A percentile compares a stretch with the other conserved stretches of the same genome.
Evolutionary conservation across 2,888 invertebrate genomes (phyloP).

Genomic region (Melitaea athalia): DNA sequence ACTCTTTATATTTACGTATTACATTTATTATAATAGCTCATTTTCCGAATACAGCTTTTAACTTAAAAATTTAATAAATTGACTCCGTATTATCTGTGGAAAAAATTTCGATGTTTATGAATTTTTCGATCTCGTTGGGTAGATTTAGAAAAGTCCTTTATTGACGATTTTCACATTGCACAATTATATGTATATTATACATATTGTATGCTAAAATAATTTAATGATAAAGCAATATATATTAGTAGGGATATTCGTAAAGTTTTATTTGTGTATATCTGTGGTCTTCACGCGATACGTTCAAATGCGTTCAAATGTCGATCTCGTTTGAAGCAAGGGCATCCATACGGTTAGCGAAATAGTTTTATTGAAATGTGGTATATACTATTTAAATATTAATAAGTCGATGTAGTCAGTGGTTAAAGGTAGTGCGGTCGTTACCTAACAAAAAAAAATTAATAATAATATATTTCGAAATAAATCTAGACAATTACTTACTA

Average conservation of each 20-base stretch:
- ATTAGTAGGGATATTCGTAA: slow-evolving; percentile 5
- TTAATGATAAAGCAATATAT: slow-evolving; percentile 10
- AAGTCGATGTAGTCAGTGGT: slow-evolving; percentile 79
- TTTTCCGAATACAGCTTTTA: slow-evolving; percentile 29
- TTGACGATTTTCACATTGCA: slow-evolving; percentile 18
- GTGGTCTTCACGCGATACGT: slow-evolving; percentile 22
- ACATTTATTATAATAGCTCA: slow-evolving; percentile 24
- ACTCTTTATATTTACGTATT: slow-evolving; percentile 39
- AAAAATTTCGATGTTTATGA: slow-evolving; percentile 6
- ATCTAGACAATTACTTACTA: slow-evolving; percentile 61
- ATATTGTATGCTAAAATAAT: slow-evolving; percentile 18
- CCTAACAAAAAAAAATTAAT: slow-evolving; percentile 62
- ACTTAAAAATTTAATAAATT: slow-evolving; percentile 17
- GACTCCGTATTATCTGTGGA: slow-evolving; percentile 14
- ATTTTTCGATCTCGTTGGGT: slow-evolving; percentile 15
- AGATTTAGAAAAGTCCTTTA: slow-evolving; percentile 28
- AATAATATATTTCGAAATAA: slow-evolving; percentile 50
- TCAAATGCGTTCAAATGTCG: slow-evolving; percentile 32
- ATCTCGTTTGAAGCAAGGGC: slow-evolving; percentile 61
- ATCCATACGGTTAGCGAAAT: slow-evolving; percentile 67
- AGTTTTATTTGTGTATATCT: neutral
- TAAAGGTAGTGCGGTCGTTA: slow-evolving; percentile 78
- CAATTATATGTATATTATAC: slow-evolving; percentile 13
- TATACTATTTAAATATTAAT: slow-evolving; percentile 72
- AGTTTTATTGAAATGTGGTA: slow-evolving; percentile 63